Evolutionary conservation across 2,888 invertebrate genomes (phyloP), one percentile per base, ranked within the genome.

Genomic region (Acanthosoma haemorrhoidale): DNA sequence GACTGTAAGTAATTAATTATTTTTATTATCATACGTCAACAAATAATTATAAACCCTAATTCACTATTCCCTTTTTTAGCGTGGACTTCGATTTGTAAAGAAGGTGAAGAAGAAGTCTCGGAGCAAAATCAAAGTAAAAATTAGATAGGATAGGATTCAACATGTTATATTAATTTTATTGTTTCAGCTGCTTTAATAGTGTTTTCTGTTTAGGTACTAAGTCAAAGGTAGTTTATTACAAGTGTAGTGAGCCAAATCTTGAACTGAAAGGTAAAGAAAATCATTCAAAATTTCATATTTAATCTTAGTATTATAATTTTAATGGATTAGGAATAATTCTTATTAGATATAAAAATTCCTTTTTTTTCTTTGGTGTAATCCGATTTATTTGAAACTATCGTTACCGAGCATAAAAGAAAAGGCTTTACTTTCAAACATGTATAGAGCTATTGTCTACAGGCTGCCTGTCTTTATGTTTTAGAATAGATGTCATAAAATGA

Each of bases 161-260:
- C n/a, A 43, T 57, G 29, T 13, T 16, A 21, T 58, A 36, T n/a
- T 39, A n/a, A 11, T 13, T 43, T 39, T 31, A 5, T 21, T 29
- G 21, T 69, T 15, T 15, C 32, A 57, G 51, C 39, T 73, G 78
- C n/a, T n/a, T 43, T 29, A 36, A 11, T 29, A 63, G 21, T 69
- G 16, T 15, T 41, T 63, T 61, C 39, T 73, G 78, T 74, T 80
- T 83, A 66, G 81, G 81, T 38, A 80, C 81, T 31, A 82, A 83
- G 31, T 81, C 82, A 38, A 80, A 82, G 36, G 83, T 81, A 77
- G 81, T 88, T 38, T 90, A 87, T 80, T 91, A 90, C 80, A 87
- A 90, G 75, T 90, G 90, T 76, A 84, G 84, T 38, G 87, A 87
- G 70, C 88, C 89, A 9, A 88, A 87, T 78, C 83, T 87, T 38